These are phyloP conservation scores for Drosophila austrosaltans DNA, from an alignment of 2,888 invertebrate species.

Conservation along the genomic window DNA sequence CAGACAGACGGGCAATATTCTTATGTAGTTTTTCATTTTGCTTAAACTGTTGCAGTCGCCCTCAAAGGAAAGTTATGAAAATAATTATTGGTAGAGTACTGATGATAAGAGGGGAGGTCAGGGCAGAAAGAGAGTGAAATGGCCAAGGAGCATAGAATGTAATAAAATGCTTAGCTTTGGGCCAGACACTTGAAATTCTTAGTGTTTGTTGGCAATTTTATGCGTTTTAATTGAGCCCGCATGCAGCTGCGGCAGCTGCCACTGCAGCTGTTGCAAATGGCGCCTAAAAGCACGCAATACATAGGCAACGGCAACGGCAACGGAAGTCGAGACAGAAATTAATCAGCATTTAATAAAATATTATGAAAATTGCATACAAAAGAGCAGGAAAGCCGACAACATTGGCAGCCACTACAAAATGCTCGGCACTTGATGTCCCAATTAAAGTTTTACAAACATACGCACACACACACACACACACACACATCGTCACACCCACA, in stretches of 20 bases:
- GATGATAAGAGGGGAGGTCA: conserved; percentile 17
- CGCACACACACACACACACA: conserved; percentile 23
- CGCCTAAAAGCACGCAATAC: conserved; percentile 66
- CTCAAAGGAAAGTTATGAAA: conserved; percentile 34
- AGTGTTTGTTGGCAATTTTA: conserved; percentile 56
- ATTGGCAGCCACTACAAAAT: conserved; percentile 47
- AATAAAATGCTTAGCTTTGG: conserved; percentile 63
- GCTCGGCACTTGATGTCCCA: conserved; percentile 74
- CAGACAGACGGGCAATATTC: background rate
- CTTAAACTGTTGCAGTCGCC: conserved; percentile 26
- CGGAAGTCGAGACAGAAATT: conserved; percentile 56
- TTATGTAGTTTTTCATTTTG: conserved; percentile 30
- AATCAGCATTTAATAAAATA: conserved; percentile 78
- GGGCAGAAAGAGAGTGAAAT: background rate
- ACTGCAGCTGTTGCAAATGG: conserved; percentile 45
- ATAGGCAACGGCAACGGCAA: conserved; percentile 32
- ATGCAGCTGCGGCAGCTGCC: conserved; percentile 17
- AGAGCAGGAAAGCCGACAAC: conserved; percentile 35
- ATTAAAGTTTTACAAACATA: conserved; percentile 68
- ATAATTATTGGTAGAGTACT: background rate
- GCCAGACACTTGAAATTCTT: conserved; percentile 52
- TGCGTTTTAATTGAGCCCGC: conserved; percentile 71
- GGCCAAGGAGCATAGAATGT: conserved; percentile 47
- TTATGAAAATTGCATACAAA: conserved; percentile 59
- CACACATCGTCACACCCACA: conserved; percentile 1